Base-by-base conservation (phyloP, 2,113 vertebrate species). In the Corythornis vintsioides region DNA sequence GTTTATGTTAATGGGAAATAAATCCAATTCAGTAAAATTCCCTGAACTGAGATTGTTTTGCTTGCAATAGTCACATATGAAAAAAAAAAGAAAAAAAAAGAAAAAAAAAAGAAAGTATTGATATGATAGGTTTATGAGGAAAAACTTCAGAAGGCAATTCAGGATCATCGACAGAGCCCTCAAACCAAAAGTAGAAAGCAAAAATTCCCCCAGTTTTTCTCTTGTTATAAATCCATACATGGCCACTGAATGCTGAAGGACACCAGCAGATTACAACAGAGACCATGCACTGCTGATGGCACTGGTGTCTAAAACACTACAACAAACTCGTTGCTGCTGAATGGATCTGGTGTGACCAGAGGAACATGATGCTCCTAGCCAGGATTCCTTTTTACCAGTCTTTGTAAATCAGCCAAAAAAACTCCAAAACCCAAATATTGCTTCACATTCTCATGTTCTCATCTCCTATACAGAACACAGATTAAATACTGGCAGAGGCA, bases 1-100 rank as follows among this genome's bases (percentile, higher is more conserved):
- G 15, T 82, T 91, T 75, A 84, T 69, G 57, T 71, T 89, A 92
- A 84, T 85, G 91, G n/a, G 48, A 85, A 91, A 92, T 79, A 69
- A 91, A 94, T 89, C 25, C 75, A 89, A 95, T 89, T 75, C 66
- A 87, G 53, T 75, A 47, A 75, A 91, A 92, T 79, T 95, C 85
- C 74, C 88, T 85, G 47, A 95, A 92, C 65, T 84, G 85, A 92
- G 70, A 92, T 56, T 87, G 21, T 63, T 91, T 82, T 75, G 57
- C 71, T 67, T 74, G 59, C 43, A 94, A 92, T 19, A 89, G 69
- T 72, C 13, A 67, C 21, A 56, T 60, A 67, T 19, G 57, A 38
- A 38, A 38, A 38, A 38, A 38, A 38, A 38, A 38, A 38, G 10
- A 38, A 38, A 38, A 38, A 38, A 38, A 38, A 38, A 38, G 9